Base-by-base conservation (phyloP, 1,140 invertebrate species). In the Hyles vespertilio region DNA sequence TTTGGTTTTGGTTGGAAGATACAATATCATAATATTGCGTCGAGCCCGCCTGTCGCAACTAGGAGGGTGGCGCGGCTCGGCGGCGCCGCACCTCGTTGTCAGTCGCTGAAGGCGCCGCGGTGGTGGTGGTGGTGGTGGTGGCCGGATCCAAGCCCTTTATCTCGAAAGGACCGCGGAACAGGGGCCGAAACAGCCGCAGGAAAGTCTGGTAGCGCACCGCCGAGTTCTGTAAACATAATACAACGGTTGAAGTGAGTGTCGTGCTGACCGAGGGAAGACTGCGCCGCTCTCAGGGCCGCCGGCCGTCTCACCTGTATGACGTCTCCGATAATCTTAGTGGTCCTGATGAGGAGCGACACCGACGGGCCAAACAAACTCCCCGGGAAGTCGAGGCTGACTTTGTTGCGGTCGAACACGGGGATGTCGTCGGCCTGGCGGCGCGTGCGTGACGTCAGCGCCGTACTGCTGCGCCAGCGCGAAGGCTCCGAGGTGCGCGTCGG, bases 341-440 rank as follows among this genome's bases (percentile, higher is more conserved):
- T 79, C 61, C 92, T 92, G 51, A 94, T 94, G 44, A 95, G 81
- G n/a, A 94, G 84, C 54, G 90, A 91, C 80, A 95, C 94, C 67
- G 93, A 93, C 10, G 92, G 91, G 50, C 92, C 93, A 74, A 95
- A 93, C 53, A 94, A 81, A 71, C 85, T 84, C 48, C 92, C 89
- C 46, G 94, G 94, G 59, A 95, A 82, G 59, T 94, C 92, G 70
- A 89, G 85, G 78, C 81, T 87, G 43, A 93, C 92, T 72, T 90
- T 92, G 74, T 89, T 91, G 66, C 93, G 91, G 73, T 94, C 92
- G 81, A 95, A 94, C 63, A 92, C 91, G 5, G 93, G 92, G 52
- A 93, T 93, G 63, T 93, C 92, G 76, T 93, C 93, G 8, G 91
- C 56, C 58, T 72, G 77, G 32, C 59, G 36, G 36, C 5, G 36